Evolutionary conservation across 2,113 vertebrate species (phyloP).

Genomic region (Erinaceus europaeus): DNA sequence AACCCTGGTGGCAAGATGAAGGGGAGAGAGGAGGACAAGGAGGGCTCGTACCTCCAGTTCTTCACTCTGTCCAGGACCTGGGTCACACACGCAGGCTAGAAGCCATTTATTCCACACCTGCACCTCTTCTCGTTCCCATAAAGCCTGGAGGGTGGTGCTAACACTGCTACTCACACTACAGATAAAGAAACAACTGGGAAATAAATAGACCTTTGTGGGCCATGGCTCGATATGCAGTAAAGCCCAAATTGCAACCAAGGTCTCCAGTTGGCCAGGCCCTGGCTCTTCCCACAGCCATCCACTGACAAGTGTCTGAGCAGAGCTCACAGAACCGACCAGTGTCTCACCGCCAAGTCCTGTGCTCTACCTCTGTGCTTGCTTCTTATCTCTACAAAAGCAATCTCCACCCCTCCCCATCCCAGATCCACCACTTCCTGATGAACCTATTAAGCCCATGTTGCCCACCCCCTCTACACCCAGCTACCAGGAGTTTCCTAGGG

Average conservation of each 20-base stretch:
- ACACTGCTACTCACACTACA: not conserved
- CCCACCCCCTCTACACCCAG: not conserved
- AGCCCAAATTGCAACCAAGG: not conserved
- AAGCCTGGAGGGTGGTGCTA: not conserved
- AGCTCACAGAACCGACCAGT: not conserved
- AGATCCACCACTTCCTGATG: not conserved
- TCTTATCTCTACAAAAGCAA: too few relatives aligned
- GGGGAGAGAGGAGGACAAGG: too few relatives aligned
- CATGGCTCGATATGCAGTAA: not conserved
- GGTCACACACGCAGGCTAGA: not conserved
- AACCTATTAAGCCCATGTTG: too few relatives aligned
- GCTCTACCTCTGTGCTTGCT: too few relatives aligned
- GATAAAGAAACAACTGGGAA: not conserved
- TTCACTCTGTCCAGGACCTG: too few relatives aligned
- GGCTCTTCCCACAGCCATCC: not conserved
- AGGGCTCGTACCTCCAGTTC: too few relatives aligned
- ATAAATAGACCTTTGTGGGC: not conserved
- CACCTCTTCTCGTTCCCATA: not conserved
- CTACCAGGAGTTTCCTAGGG: too few relatives aligned
- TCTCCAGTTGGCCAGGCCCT: not conserved
- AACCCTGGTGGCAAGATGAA: too few relatives aligned
- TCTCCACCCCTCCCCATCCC: not conserved
- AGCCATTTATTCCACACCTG: too few relatives aligned
- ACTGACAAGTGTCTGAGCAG: too few relatives aligned
- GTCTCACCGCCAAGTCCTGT: not conserved